A percentile compares a stretch with the other conserved stretches of the same genome.
These are phyloP conservation scores for Astatoreochromis straeleni DNA, from an alignment of 2,113 vertebrate species.

Conservation along the genomic window DNA sequence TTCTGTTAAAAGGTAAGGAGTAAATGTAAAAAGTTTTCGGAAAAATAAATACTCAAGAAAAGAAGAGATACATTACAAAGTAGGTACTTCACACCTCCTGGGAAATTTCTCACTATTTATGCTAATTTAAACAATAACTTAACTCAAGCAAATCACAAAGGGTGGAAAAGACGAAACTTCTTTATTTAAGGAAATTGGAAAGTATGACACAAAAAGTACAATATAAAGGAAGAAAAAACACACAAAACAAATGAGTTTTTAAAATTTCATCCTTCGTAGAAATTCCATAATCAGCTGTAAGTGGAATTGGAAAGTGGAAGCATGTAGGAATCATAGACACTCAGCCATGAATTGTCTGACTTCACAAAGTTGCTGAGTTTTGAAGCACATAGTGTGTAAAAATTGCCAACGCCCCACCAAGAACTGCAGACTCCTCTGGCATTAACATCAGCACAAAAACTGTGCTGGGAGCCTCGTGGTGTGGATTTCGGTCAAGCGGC, in stretches of 20 bases:
- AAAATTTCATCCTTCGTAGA: rapidly evolving
- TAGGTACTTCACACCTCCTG: neutral
- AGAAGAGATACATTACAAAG: neutral
- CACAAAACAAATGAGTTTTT: neutral
- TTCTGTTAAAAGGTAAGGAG: neutral
- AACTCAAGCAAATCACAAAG: neutral
- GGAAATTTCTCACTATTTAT: neutral
- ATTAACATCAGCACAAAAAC: neutral
- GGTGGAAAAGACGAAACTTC: neutral
- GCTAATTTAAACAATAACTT: neutral
- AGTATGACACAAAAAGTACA: neutral
- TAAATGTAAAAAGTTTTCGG: rapidly evolving
- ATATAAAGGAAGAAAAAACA: neutral
- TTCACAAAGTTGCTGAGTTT: neutral
- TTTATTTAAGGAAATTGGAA: neutral
- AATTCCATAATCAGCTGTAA: neutral
- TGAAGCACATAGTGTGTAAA: neutral
- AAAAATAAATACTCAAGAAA: neutral
- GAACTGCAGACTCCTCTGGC: neutral
- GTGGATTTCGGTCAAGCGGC: rapidly evolving
- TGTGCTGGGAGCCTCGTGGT: neutral
- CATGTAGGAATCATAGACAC: neutral
- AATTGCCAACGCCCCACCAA: neutral
- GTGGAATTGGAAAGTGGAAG: neutral
- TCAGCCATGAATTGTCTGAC: neutral